Evolutionary conservation across 1,140 invertebrate genomes (phyloP).

Genomic region (Pseudoatta argentina): DNA sequence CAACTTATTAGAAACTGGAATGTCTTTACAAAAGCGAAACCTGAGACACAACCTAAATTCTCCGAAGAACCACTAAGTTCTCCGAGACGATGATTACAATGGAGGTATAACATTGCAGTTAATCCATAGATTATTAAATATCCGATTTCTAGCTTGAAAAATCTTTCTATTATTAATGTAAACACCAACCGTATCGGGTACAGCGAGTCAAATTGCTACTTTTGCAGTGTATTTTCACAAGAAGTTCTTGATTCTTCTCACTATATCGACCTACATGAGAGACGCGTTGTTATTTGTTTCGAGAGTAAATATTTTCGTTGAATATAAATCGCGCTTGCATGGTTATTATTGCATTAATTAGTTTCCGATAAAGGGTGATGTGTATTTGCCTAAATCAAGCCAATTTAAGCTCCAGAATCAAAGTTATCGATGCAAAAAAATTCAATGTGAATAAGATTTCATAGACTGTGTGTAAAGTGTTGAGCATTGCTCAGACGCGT

Average conservation of each 20-base stretch:
- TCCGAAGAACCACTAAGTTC: not conserved
- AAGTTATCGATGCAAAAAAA: too few species aligned
- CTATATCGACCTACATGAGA: too few species aligned
- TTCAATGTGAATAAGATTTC: too few species aligned
- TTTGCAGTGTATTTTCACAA: not conserved
- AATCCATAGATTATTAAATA: not conserved
- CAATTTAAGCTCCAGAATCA: too few species aligned
- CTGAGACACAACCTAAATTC: slow-evolving; percentile 42
- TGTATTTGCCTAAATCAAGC: slow-evolving; percentile 29
- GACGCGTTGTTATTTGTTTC: not conserved
- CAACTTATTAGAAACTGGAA: slow-evolving; percentile 20
- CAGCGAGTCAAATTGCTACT: not conserved
- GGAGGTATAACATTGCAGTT: not conserved
- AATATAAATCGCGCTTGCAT: not conserved
- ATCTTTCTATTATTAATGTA: not conserved
- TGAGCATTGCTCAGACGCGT: too few species aligned
- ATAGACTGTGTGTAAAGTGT: too few species aligned
- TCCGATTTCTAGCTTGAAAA: not conserved
- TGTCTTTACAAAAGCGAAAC: slow-evolving; percentile 39
- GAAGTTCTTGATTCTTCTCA: not conserved
- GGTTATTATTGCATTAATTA: slow-evolving; percentile 50
- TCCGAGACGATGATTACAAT: not conserved
- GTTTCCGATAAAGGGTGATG: not conserved
- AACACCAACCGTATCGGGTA: not conserved
- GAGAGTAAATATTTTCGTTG: not conserved